A percentile compares a stretch with the other conserved stretches of the same genome.
Conservation (phyloP, 2,797 vertebrate genomes). For the Brachyrhaphis roseni region DNA sequence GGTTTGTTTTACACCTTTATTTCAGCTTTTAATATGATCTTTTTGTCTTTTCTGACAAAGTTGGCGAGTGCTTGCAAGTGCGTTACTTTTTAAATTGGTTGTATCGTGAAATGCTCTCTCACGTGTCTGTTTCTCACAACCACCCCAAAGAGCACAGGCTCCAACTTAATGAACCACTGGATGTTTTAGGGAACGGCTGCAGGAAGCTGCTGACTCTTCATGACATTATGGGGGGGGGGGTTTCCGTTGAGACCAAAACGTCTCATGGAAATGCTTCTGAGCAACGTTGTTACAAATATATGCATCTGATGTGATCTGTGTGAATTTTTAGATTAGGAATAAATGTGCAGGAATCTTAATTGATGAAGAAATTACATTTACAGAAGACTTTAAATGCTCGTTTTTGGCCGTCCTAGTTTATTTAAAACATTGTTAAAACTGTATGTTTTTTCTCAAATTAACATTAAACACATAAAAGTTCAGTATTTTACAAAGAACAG, state of each 20-base stretch:
- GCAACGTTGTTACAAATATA: not conserved
- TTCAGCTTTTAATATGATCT: not conserved
- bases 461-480: not conserved
- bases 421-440: not conserved
- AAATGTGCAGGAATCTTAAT: not conserved
- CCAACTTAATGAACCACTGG: not conserved
- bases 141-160: too few relatives aligned
- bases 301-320: not conserved
- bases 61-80: not conserved
- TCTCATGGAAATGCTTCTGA: not conserved
- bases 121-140: not conserved
- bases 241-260: not conserved
- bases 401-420: not conserved
- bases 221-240: not conserved
- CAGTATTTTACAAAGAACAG: not conserved
- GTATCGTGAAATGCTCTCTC: not conserved
- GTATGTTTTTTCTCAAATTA: too few relatives aligned
- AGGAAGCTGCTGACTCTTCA: not conserved
- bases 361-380: not conserved
- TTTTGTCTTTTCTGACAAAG: conserved; percentile 1
- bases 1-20: not conserved
- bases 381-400: not conserved
- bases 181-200: not conserved
- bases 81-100: not conserved
- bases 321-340: not conserved